Evolutionary conservation across 2,113 vertebrate species (phyloP), one percentile per base, ranked within the genome.

Genomic region (Phylloscopus trochiloides): DNA sequence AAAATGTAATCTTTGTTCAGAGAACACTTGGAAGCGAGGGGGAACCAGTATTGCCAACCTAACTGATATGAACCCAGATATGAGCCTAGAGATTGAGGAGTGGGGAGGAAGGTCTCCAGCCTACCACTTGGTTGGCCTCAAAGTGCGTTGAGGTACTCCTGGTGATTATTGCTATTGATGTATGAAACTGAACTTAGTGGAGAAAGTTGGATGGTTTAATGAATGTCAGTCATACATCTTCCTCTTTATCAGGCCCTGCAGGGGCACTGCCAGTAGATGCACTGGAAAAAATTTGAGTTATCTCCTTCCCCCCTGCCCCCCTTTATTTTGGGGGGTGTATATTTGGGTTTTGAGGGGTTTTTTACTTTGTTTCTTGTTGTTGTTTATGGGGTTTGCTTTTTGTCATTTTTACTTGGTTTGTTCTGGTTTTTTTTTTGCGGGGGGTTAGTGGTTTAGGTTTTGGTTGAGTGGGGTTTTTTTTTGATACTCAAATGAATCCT

Each of bases 21-120:
- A 62, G 24, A 54, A 42, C 9, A 4, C 12, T 20, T 58, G 26
- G 45, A 14, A 48, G 21, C 0, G 0, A 38, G 26, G 6, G 11
- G 3, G 4, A 38, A 2, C 16, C 25, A 55, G 17, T n/a, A 4
- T 55, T 38, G 29, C 22, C 1, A 3, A 20, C 34, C 29, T 24
- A 21, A 4, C 16, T 31, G 34, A 31, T 32, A 10, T 42, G 54
- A 79, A 38, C 12, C 5, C 50, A 71, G 42, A 34, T 34, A 34
- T 34, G 34, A 34, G 7, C 31, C 3, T 73, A 6, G 50, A 43
- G 25, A 26, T 9, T n/a, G 29, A 38, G 31, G 28, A 65, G 26
- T 43, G 40, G 45, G 26, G 26, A 88, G 16, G 26, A 34, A 94
- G 13, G n/a, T 43, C 54, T 83, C 43, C 34, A 75, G 18, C n/a